phyloP scores from a whole-genome alignment of 2,888 invertebrate species.

The Watsonalla binaria region DNA sequence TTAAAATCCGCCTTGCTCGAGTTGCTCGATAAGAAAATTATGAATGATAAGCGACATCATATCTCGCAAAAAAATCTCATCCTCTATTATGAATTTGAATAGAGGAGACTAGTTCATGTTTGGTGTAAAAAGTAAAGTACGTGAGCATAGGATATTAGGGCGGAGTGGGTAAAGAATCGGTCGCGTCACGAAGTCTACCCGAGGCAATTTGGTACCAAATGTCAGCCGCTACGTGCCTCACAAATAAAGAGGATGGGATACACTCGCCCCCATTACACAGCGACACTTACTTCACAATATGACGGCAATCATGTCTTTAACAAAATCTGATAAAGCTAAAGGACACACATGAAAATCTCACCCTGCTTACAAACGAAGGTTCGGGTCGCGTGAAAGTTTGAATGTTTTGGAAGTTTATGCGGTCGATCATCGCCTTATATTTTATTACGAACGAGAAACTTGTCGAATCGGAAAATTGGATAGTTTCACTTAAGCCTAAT shows the following conservation, averaged over 20 bases:
- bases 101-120: slow-evolving; percentile 33
- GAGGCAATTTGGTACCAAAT: slow-evolving; percentile 77
- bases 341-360: neutral
- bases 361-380: neutral
- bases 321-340: slow-evolving; percentile 16
- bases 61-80: slow-evolving; percentile 7
- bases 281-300: slow-evolving; percentile 50
- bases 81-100: slow-evolving; percentile 46
- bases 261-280: slow-evolving; percentile 57
- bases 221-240: slow-evolving; percentile 72
- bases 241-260: slow-evolving; percentile 72
- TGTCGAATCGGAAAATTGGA: slow-evolving; percentile 15
- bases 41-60: neutral
- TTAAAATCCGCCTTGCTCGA: no score
- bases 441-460: slow-evolving; percentile 9
- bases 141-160: slow-evolving; percentile 64
- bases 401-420: neutral
- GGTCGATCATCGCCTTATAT: slow-evolving; percentile 5
- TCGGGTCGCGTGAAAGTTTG: neutral
- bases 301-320: slow-evolving; percentile 23
- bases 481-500: slow-evolving; percentile 13
- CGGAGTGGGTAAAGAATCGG: slow-evolving; percentile 52
- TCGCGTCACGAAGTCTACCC: slow-evolving; percentile 68
- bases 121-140: slow-evolving; percentile 56
- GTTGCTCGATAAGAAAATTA: no score